Percentiles rank a stretch among this genome's conserved stretches.
Evolutionary conservation across 2,888 invertebrate species (phyloP).

Genomic region (Mantis religiosa): DNA sequence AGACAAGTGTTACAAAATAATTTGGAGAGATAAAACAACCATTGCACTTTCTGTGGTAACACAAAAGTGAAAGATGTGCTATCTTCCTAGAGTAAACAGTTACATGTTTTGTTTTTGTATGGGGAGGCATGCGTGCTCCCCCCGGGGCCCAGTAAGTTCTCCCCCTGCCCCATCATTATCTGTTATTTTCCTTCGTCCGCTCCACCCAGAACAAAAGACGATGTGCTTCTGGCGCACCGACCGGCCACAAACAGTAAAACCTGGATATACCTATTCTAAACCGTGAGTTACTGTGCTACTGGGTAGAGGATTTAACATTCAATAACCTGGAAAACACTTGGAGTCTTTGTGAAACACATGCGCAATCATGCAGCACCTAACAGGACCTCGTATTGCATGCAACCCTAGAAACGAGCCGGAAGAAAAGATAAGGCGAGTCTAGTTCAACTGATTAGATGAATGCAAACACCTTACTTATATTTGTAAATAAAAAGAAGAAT

Average conservation of each 20-base stretch:
- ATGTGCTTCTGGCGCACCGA: not conserved
- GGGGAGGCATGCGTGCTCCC: not conserved
- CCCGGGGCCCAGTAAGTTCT: not conserved
- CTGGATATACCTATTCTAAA: not conserved
- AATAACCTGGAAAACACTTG: no score
- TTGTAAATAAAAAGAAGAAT: no score
- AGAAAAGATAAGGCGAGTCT: no score
- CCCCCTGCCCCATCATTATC: not conserved
- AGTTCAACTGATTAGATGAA: no score
- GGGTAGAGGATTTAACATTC: not conserved
- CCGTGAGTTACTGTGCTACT: not conserved
- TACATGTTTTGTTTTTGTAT: not conserved
- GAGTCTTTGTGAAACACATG: no score
- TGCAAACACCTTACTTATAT: no score
- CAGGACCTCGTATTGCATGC: no score
- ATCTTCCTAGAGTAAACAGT: not conserved
- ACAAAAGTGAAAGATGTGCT: not conserved
- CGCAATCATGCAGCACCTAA: no score
- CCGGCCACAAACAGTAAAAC: not conserved
- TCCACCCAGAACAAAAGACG: not conserved
- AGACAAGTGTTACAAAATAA: not conserved
- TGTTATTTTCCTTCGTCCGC: conserved; percentile 7
- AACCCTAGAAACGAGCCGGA: no score
- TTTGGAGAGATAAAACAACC: not conserved
- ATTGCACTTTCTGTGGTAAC: not conserved